Evolutionary conservation across 53 echinoderm and acorn worm genomes (phyloP).

Genomic region (Mesocentrotus franciscanus): DNA sequence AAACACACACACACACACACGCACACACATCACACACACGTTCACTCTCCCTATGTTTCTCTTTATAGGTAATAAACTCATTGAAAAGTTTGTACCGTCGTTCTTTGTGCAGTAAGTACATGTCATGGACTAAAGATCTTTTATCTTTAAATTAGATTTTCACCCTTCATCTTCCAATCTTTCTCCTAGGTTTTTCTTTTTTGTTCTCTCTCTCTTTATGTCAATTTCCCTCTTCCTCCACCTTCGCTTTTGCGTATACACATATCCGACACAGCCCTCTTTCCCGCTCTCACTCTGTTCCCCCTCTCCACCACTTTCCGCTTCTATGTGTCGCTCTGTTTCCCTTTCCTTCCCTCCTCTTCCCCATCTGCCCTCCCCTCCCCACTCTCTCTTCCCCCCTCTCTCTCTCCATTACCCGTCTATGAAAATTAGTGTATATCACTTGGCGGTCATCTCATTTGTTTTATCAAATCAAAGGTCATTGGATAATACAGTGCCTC

Average conservation of each 20-base stretch:
- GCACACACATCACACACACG: not conserved
- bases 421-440: not conserved
- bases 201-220: not conserved
- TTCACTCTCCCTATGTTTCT: too few relatives aligned
- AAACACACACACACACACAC: not conserved
- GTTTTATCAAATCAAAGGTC: not conserved
- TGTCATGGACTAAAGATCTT: not conserved
- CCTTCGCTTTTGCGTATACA: not conserved
- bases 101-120: too few relatives aligned
- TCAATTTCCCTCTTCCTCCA: not conserved
- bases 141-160: not conserved
- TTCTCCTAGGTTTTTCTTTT: not conserved
- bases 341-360: not conserved
- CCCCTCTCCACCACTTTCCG: not conserved
- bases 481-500: not conserved
- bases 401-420: not conserved
- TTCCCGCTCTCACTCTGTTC: not conserved
- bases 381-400: not conserved
- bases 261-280: not conserved
- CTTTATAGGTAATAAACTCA: too few relatives aligned
- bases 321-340: not conserved
- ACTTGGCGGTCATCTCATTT: not conserved
- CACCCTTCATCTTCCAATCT: not conserved
- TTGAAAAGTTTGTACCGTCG: too few relatives aligned
- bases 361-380: not conserved